Conservation (phyloP, 2,888 invertebrate species). For the Lithosia quadra region DNA sequence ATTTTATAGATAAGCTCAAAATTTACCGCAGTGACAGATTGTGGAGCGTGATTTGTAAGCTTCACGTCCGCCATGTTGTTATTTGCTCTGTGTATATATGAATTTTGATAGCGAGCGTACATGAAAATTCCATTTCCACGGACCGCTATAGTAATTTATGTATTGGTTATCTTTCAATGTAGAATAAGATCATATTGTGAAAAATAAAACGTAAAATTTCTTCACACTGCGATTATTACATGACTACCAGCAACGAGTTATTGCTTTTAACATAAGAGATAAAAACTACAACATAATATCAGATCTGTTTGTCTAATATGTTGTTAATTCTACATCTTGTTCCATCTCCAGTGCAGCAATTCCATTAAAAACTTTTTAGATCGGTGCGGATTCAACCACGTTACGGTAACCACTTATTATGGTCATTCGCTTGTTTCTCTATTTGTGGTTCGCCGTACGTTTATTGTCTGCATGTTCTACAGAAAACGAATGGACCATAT, state of each 20-base stretch:
- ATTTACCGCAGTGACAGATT: slow-evolving; percentile 49
- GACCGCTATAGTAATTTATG: slow-evolving; percentile 48
- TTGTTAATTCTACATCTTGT: neutral
- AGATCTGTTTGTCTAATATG: neutral
- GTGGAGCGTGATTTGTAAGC: slow-evolving; percentile 52
- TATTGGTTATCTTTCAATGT: slow-evolving; percentile 51
- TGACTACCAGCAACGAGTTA: neutral
- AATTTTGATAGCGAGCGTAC: slow-evolving; percentile 51
- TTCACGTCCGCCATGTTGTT: slow-evolving; percentile 33
- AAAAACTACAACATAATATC: neutral
- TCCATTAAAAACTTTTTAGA: slow-evolving; percentile 4
- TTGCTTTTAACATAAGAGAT: neutral
- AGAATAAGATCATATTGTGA: slow-evolving; percentile 19
- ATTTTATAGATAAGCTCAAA: slow-evolving; percentile 47
- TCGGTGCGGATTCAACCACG: neutral
- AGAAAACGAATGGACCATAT: neutral
- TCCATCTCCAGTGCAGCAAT: neutral
- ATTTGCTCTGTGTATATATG: slow-evolving; percentile 52
- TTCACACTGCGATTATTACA: neutral
- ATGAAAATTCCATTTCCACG: slow-evolving; percentile 52
- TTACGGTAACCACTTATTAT: neutral
- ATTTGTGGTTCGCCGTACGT: neutral
- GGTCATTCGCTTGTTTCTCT: neutral
- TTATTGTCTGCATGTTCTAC: neutral
- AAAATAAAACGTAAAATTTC: neutral